Percentiles rank a stretch among this genome's conserved stretches.
These are phyloP conservation scores for Stichopus horrens DNA, from an alignment of 53 echinoderm and acorn worm species.

Conservation along the genomic window DNA sequence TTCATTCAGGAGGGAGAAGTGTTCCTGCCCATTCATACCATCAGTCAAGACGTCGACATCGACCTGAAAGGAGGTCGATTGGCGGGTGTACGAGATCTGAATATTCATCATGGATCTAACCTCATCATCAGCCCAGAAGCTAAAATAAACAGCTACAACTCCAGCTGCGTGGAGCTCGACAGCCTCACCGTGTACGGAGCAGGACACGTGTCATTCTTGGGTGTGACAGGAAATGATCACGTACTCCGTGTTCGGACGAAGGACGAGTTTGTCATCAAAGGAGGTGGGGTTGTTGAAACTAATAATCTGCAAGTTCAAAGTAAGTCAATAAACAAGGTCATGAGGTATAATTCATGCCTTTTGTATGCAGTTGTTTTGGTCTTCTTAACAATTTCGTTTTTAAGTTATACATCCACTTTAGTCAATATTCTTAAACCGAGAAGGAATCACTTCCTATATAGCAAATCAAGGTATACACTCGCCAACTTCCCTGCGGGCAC, in stretches of 20 bases:
- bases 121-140: constrained; percentile 70
- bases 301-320: constrained; percentile 62
- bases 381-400: no score
- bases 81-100: constrained; percentile 56
- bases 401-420: no score
- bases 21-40: constrained; percentile 57
- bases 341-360: no score
- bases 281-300: constrained; percentile 64
- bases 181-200: constrained; percentile 66
- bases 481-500: no score
- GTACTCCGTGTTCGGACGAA: constrained; percentile 54
- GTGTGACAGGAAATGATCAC: constrained; percentile 48
- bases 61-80: constrained; percentile 63
- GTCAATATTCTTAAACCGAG: no score
- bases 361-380: no score
- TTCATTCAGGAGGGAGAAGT: constrained; percentile 70
- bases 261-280: constrained; percentile 54
- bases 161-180: constrained; percentile 56
- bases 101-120: constrained; percentile 59
- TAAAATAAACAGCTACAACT: constrained; percentile 62
- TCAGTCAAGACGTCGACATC: constrained; percentile 69
- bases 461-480: no score
- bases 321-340: not conserved
- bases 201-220: constrained; percentile 62
- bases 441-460: no score